Base-by-base conservation (phyloP, 2,888 invertebrate genomes). In the Chrysotoxum bicinctum region DNA sequence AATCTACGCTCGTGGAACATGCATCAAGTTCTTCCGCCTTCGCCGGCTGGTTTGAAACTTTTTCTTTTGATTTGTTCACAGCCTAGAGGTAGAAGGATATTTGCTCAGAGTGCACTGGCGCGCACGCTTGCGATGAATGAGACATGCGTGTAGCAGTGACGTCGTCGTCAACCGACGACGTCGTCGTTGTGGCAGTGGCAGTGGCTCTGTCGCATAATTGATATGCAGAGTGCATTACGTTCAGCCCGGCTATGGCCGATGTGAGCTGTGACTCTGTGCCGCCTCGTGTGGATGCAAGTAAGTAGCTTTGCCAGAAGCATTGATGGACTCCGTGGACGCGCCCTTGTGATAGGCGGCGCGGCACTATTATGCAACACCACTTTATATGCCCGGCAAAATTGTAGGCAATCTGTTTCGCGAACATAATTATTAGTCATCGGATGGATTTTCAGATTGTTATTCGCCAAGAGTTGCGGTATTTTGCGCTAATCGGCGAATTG, bases 171-270 rank as follows among this genome's bases (percentile, higher is more conserved):
- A n/a, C n/a, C n/a, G 60, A 32, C 75, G 76, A 69, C 52, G 75
- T 54, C 74, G 66, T 66, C 72, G 43, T 70, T n/a, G 54, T 30
- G 1, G 30, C 10, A 4, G 80, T 76, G 75, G 48, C 30, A 9
- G 80, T 84, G 80, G 48, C 70, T 80, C 60, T 80, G 84, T 85
- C 85, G 85, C 85, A 77, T 85, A 85, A 85, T 85, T 85, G 85
- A 52, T 85, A 85, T 85, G 85, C 85, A 85, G 85, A 85, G 72
- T 85, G 85, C 85, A 77, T 80, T 76, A 52, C 85, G 54, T 80
- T 76, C 62, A 32, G 48, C 54, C 85, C 48, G 45, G 73, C 54
- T 64, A 16, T 43, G 26, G 30, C 62, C 32, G 56, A 56, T 62
- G 16, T 64, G 62, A 76, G 62, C 68, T 66, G 74, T 66, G 74